Evolutionary conservation across 2,888 invertebrate species (phyloP).

Genomic region (Torymus auratus): DNA sequence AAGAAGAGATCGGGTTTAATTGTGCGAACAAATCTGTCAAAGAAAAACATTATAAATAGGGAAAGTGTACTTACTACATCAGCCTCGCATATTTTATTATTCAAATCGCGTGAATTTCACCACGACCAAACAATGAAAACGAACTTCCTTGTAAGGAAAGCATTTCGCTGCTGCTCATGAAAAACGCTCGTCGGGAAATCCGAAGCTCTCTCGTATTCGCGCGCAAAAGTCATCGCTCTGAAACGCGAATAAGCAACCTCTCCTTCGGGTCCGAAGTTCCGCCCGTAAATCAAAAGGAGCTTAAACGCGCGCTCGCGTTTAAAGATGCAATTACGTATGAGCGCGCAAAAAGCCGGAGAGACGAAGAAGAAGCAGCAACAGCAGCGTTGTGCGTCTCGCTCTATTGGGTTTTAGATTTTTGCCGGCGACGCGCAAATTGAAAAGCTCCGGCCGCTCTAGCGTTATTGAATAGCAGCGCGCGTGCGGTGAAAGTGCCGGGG

Average conservation of each 20-base stretch:
- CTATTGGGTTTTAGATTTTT: too few relatives aligned
- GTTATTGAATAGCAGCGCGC: too few relatives aligned
- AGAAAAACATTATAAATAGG: too few relatives aligned
- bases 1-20: too few relatives aligned
- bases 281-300: constrained; percentile 57
- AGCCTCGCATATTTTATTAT: too few relatives aligned
- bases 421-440: too few relatives aligned
- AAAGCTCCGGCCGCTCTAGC: too few relatives aligned
- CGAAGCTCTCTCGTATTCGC: constrained; percentile 23
- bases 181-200: constrained; percentile 43
- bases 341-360: neutral
- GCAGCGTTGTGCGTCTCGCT: too few relatives aligned
- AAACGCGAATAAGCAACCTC: constrained; percentile 10
- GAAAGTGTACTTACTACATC: too few relatives aligned
- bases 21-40: too few relatives aligned
- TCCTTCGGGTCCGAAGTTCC: constrained; percentile 29
- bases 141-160: constrained; percentile 35
- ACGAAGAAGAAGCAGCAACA: neutral
- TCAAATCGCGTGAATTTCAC: constrained; percentile 5
- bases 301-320: constrained; percentile 53
- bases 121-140: constrained; percentile 39
- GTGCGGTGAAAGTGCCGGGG: too few relatives aligned
- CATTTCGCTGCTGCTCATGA: neutral
- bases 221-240: constrained; percentile 49
- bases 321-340: constrained; percentile 56